Evolutionary conservation across 2,113 vertebrate species (phyloP).

Genomic region (Chrysochloris asiatica): DNA sequence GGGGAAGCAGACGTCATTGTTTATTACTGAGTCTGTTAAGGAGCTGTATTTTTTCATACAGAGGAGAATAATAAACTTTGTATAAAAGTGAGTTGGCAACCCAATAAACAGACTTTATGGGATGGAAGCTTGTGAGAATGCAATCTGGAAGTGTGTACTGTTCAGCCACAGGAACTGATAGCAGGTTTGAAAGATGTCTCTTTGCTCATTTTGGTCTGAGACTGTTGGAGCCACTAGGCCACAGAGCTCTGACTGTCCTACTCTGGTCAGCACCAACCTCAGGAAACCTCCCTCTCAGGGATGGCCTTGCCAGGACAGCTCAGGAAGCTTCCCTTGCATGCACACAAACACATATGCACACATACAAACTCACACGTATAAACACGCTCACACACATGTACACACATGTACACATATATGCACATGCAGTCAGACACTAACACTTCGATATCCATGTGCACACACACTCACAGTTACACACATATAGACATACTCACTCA

Average conservation of each 20-base stretch:
- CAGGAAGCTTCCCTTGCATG: neutral
- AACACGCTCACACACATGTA: accelerated
- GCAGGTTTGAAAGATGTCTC: neutral
- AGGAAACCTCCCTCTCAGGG: accelerated
- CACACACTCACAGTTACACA: neutral
- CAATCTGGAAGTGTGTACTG: neutral
- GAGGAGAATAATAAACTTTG: neutral
- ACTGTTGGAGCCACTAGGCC: neutral
- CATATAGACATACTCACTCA: neutral
- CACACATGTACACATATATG: neutral
- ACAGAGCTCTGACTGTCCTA: neutral
- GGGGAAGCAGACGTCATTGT: constrained; percentile 31
- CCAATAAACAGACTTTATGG: neutral
- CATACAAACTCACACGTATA: too few relatives aligned
- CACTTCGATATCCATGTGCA: too few relatives aligned
- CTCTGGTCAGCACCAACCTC: neutral
- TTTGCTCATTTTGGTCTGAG: neutral
- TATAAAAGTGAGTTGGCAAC: neutral
- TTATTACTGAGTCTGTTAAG: constrained; percentile 34
- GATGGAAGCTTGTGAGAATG: neutral
- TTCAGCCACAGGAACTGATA: neutral
- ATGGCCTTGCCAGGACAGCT: neutral
- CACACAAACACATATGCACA: neutral
- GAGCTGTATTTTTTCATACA: neutral
- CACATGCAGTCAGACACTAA: too few relatives aligned